These are phyloP conservation scores for Coptotermes formosanus DNA, from an alignment of 1,140 invertebrate species.

Conservation along the genomic window DNA sequence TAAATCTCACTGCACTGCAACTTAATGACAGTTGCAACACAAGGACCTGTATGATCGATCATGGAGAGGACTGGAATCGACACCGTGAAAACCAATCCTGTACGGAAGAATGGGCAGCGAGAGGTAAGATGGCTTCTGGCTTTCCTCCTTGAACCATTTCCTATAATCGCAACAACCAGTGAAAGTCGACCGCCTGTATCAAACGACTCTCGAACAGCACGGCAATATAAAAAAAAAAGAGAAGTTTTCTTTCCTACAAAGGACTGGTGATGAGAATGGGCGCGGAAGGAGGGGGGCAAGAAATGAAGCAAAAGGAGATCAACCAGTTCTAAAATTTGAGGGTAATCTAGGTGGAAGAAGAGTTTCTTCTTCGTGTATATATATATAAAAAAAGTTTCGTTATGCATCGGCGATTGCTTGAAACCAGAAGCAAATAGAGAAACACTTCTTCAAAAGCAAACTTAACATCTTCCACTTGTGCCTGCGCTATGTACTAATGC, in stretches of 20 bases:
- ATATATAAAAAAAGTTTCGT: not conserved
- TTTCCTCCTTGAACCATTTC: not conserved
- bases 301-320: not conserved
- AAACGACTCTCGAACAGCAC: not conserved
- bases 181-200: not conserved
- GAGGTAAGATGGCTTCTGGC: not conserved
- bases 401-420: not conserved
- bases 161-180: not conserved
- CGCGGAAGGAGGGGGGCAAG: not conserved
- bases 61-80: not conserved
- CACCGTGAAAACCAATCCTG: conserved; percentile 10
- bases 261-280: not conserved
- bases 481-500: not conserved
- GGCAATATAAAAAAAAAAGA: not conserved
- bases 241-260: not conserved
- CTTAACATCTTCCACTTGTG: not conserved
- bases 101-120: not conserved
- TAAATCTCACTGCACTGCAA: not conserved
- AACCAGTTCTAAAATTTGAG: conserved; percentile 7
- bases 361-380: not conserved
- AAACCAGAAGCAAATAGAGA: not conserved
- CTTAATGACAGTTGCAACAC: not conserved
- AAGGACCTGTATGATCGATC: not conserved
- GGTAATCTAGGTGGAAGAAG: not conserved
- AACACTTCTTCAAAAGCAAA: conserved; percentile 6